phyloP scores from a whole-genome alignment of 2,888 invertebrate genomes.

The Laspeyria flexula region DNA sequence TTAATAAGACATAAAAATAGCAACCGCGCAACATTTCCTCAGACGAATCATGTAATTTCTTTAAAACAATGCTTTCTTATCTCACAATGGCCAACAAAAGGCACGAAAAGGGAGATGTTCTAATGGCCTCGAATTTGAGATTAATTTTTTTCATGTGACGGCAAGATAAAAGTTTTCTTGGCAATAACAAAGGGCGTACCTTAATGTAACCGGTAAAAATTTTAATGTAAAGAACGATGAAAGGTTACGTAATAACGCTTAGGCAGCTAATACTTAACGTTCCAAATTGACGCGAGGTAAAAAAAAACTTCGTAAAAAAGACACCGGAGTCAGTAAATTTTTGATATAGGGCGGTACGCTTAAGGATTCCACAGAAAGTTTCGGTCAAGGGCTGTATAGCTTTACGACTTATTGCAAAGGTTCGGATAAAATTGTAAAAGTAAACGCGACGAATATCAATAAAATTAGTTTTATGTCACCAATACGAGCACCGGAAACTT shows the following conservation, averaged over 20 bases:
- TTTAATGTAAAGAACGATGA: constrained; percentile 39
- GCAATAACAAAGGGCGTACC: constrained; percentile 43
- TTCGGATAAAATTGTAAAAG: constrained; percentile 52
- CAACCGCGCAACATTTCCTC: constrained; percentile 45
- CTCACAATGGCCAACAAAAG: constrained; percentile 57
- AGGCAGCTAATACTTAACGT: constrained; percentile 25
- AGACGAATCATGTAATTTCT: constrained; percentile 48
- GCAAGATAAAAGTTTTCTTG: constrained; percentile 44
- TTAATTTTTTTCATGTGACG: constrained; percentile 57
- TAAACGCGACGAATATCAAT: constrained; percentile 55
- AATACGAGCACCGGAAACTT: constrained; percentile 47
- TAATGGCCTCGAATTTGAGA: constrained; percentile 58
- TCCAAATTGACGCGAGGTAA: constrained; percentile 29
- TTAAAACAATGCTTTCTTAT: constrained; percentile 60
- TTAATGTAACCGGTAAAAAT: constrained; percentile 35
- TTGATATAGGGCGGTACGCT: constrained; percentile 49
- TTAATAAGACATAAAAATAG: constrained; percentile 21
- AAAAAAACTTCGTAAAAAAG: constrained; percentile 41
- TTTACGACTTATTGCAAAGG: constrained; percentile 52
- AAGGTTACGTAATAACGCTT: constrained; percentile 35
- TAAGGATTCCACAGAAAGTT: constrained; percentile 53
- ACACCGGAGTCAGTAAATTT: constrained; percentile 51
- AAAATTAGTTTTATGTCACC: constrained; percentile 58
- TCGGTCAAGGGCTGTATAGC: constrained; percentile 56
- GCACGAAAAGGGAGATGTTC: constrained; percentile 46